Conservation (phyloP, 1,140 invertebrate genomes). For the Ostrea edulis region DNA sequence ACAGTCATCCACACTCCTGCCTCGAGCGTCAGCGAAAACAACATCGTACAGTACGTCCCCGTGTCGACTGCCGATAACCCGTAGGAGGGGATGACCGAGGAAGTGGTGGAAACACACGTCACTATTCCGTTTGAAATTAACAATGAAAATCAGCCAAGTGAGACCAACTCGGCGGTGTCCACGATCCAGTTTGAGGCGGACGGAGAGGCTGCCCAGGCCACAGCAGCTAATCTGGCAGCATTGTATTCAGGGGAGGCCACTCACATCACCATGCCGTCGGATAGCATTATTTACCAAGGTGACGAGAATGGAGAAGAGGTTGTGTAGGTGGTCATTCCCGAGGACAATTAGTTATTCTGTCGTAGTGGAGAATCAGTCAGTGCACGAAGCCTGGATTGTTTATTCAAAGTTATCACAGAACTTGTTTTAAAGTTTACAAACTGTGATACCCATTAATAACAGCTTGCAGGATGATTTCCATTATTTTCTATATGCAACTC, state of each 20-base stretch:
- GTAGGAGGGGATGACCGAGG: constrained; percentile 3
- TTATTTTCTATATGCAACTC: too few relatives aligned
- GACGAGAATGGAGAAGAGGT: constrained; percentile 56
- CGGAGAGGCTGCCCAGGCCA: constrained; percentile 49
- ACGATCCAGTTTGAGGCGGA: constrained; percentile 54
- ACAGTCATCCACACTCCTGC: constrained; percentile 34
- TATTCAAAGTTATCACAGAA: too few relatives aligned
- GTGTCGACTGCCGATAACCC: not conserved
- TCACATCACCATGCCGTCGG: constrained; percentile 54
- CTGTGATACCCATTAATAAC: too few relatives aligned
- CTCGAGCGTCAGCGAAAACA: constrained; percentile 1
- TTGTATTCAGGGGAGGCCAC: constrained; percentile 54
- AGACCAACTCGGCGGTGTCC: constrained; percentile 43
- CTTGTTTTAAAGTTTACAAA: too few relatives aligned
- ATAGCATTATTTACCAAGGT: constrained; percentile 58
- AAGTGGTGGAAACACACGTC: constrained; percentile 50
- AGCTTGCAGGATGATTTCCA: too few relatives aligned
- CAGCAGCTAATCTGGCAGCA: constrained; percentile 49
- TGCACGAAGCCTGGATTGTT: too few relatives aligned
- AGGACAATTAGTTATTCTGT: constrained; percentile 58
- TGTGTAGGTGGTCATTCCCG: constrained; percentile 58
- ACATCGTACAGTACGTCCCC: constrained; percentile 1
- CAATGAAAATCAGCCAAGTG: not conserved
- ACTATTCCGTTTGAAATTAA: constrained; percentile 35
- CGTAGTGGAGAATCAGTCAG: not conserved